Evolutionary conservation across 2,888 invertebrate genomes (phyloP).

Genomic region (Beris morrisii): DNA sequence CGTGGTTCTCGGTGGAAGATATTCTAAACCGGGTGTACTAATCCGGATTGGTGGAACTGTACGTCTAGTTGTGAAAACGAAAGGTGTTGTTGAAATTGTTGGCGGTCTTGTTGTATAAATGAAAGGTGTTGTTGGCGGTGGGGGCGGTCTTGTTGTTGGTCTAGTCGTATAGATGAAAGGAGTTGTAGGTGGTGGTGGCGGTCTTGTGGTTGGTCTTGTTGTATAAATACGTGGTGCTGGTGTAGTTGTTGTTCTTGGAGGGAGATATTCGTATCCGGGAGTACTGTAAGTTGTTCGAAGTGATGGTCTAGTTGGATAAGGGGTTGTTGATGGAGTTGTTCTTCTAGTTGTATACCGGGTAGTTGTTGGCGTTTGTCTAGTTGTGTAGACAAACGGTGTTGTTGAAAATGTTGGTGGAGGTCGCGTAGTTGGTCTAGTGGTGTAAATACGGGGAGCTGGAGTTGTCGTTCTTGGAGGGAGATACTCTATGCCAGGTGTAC

Average conservation of each 20-base stretch:
- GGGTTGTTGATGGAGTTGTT: not conserved
- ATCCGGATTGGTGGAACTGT: not conserved
- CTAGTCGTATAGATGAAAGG: conserved; percentile 6
- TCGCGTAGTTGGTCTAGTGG: not conserved
- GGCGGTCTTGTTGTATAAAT: conserved; percentile 3
- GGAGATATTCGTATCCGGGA: conserved; percentile 11
- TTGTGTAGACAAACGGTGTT: conserved; percentile 3
- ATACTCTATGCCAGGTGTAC: conserved; percentile 6
- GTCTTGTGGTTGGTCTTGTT: not conserved
- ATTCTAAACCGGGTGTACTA: not conserved
- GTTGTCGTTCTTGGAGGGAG: conserved; percentile 8
- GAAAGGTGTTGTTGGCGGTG: conserved; percentile 5
- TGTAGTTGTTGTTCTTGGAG: not conserved
- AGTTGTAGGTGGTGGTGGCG: conserved; percentile 1
- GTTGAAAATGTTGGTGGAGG: not conserved
- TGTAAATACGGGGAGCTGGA: not conserved
- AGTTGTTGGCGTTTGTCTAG: not conserved
- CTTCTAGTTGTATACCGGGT: not conserved
- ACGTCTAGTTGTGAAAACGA: not conserved
- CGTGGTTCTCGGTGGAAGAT: not conserved
- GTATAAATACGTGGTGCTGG: conserved; percentile 4
- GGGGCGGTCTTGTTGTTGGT: not conserved
- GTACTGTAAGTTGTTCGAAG: conserved; percentile 7
- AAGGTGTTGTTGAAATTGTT: conserved; percentile 9
- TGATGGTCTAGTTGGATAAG: conserved; percentile 10